Evolutionary conservation across 2,888 invertebrate genomes (phyloP).

Genomic region (Folsomia candida): DNA sequence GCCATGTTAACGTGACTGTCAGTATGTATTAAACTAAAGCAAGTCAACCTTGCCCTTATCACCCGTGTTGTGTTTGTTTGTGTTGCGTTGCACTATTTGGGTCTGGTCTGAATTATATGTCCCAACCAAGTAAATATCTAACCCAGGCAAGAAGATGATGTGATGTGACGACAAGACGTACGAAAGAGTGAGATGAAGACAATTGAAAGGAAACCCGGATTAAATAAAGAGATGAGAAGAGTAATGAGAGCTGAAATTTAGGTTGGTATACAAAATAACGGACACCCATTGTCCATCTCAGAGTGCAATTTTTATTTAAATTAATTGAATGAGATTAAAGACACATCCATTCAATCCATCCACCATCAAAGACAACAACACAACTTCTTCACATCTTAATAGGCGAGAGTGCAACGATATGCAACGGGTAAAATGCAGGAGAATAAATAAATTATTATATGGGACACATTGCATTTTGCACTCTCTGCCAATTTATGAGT

Average conservation of each 20-base stretch:
- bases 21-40: too few species aligned
- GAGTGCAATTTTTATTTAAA: conserved; percentile 15
- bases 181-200: neutral
- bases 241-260: conserved; percentile 10
- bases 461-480: conserved; percentile 2
- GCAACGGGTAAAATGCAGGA: too few species aligned
- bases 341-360: conserved; percentile 2
- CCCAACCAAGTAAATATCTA: neutral
- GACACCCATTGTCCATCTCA: conserved; percentile 13
- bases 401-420: too few species aligned
- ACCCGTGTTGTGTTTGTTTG: too few species aligned
- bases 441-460: neutral
- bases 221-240: conserved; percentile 8
- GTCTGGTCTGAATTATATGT: neutral
- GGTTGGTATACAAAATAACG: conserved; percentile 14
- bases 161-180: too few species aligned
- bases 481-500: neutral
- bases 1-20: too few species aligned
- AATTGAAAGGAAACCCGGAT: conserved; percentile 19
- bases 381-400: neutral
- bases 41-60: conserved; percentile 7
- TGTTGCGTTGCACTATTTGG: neutral
- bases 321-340: conserved; percentile 15
- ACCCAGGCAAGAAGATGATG: too few species aligned
- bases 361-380: neutral